Evolutionary conservation across 2,113 vertebrate genomes (phyloP).

Genomic region (Labeo rohita): DNA sequence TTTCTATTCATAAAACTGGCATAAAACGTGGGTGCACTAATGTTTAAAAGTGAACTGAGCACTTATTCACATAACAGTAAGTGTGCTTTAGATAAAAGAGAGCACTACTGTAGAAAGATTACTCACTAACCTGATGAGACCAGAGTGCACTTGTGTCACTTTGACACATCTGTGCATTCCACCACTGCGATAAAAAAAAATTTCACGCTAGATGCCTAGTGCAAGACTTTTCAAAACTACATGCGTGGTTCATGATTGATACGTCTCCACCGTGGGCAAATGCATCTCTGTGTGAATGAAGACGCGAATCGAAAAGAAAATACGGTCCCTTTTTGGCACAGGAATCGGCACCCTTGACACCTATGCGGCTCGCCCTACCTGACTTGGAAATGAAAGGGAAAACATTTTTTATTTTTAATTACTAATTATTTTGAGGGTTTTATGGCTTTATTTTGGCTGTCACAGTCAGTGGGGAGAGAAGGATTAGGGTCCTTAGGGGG

Average conservation of each 20-base stretch:
- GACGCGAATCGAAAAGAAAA: slow-evolving; percentile 50
- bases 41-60: neutral
- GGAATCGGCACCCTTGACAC: slow-evolving; percentile 61
- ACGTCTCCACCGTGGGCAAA: slow-evolving; percentile 53
- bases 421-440: slow-evolving; percentile 81
- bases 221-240: slow-evolving; percentile 10
- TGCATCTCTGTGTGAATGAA: slow-evolving; percentile 53
- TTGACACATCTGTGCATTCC: slow-evolving; percentile 35
- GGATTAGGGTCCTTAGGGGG: slow-evolving; percentile 83
- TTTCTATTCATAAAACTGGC: neutral
- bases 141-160: slow-evolving; percentile 46
- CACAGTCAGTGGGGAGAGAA: slow-evolving; percentile 76
- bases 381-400: slow-evolving; percentile 55
- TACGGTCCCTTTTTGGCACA: slow-evolving; percentile 41
- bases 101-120: slow-evolving; percentile 66
- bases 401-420: slow-evolving; percentile 76
- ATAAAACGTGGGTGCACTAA: neutral
- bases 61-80: neutral
- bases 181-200: neutral
- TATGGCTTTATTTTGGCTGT: slow-evolving; percentile 84
- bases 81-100: slow-evolving; percentile 1
- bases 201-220: slow-evolving; percentile 1
- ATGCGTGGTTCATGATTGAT: slow-evolving; percentile 59
- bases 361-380: slow-evolving; percentile 56
- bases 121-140: slow-evolving; percentile 60